Evolutionary conservation across 2,113 vertebrate genomes (phyloP).

Genomic region (Melanostigma gelatinosum): DNA sequence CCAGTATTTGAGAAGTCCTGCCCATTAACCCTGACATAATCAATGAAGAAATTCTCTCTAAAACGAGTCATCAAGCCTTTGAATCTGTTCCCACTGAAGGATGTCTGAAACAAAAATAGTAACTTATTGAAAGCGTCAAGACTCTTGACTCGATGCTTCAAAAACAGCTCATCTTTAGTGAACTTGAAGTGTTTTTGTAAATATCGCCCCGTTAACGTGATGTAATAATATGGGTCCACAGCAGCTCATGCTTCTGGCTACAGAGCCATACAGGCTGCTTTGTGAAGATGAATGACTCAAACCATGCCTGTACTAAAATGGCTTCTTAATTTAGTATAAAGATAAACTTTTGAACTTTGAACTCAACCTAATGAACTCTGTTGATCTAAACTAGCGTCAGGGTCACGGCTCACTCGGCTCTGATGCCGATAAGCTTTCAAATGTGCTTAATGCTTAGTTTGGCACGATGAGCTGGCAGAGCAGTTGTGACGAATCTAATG

Average conservation of each 20-base stretch:
- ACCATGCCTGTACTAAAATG: background rate
- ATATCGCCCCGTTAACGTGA: background rate
- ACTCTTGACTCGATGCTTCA: slow-evolving; percentile 1
- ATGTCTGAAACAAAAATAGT: background rate
- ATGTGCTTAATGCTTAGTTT: slow-evolving; percentile 25
- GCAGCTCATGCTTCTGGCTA: background rate
- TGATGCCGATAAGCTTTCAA: slow-evolving; percentile 12
- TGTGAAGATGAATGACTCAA: background rate
- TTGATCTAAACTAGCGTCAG: background rate
- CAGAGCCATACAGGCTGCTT: background rate
- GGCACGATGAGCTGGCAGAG: background rate
- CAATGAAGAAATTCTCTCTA: background rate
- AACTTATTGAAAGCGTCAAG: background rate
- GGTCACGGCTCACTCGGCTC: background rate
- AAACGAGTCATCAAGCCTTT: background rate
- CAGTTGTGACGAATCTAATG: slow-evolving; percentile 40
- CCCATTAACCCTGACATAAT: background rate
- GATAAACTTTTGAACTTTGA: no score
- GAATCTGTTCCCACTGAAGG: background rate
- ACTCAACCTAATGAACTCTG: background rate
- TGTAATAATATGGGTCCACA: background rate
- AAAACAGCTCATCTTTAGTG: background rate
- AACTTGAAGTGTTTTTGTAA: background rate
- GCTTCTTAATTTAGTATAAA: background rate
- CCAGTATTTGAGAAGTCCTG: background rate